Percentiles rank a stretch among this genome's conserved stretches.
These are phyloP conservation scores for Heteromormyrus szaboi DNA, from an alignment of 2,797 vertebrate species.

Conservation along the genomic window DNA sequence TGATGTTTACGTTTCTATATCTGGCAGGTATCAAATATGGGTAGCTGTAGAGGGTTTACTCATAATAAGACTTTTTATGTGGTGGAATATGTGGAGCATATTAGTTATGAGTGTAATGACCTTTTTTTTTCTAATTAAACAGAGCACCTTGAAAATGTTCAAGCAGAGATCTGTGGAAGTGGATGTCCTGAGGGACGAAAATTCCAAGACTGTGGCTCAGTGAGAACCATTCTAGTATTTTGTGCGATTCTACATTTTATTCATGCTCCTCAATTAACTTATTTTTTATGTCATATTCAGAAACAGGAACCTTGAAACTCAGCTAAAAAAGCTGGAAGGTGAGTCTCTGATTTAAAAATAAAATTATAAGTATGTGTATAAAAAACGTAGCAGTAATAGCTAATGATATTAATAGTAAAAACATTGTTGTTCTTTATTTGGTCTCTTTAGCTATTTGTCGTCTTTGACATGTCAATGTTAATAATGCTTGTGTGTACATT, in stretches of 20 bases:
- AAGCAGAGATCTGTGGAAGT: constrained; percentile 66
- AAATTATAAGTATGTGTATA: neutral
- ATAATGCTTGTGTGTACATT: neutral
- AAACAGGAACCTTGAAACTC: constrained; percentile 71
- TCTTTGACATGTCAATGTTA: neutral
- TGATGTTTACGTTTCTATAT: neutral
- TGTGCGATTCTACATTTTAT: neutral
- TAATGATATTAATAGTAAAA: neutral
- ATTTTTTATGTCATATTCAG: constrained; percentile 48
- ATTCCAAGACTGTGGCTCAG: constrained; percentile 55
- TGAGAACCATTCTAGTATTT: constrained; percentile 47
- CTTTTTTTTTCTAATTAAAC: neutral
- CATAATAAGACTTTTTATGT: neutral
- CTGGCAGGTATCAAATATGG: neutral
- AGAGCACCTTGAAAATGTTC: constrained; percentile 73
- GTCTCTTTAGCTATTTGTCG: neutral
- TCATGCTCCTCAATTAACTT: constrained; percentile 5
- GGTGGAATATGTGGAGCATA: neutral
- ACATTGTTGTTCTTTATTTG: neutral
- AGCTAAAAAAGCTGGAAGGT: constrained; percentile 79
- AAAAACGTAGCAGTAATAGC: neutral
- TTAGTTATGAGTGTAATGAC: neutral
- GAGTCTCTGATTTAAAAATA: constrained; percentile 25
- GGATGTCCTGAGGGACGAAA: constrained; percentile 68
- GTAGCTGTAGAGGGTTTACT: neutral